phyloP scores from a whole-genome alignment of 2,113 vertebrate genomes.

The Cephalopholis sonnerati region DNA sequence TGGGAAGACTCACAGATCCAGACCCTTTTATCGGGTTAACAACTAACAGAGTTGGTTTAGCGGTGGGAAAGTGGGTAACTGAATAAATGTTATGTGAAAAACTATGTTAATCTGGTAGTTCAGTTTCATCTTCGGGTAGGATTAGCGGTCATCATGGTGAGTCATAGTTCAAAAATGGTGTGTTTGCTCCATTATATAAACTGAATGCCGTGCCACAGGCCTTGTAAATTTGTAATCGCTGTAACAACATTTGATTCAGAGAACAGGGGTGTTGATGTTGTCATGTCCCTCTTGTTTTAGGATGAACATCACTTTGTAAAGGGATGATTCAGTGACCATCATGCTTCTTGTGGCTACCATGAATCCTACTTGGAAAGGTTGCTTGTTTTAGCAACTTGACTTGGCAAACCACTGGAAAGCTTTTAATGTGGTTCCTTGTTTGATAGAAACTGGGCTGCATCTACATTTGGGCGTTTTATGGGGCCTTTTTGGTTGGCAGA shows the following conservation, averaged over 20 bases:
- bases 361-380: conserved; percentile 54
- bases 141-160: conserved; percentile 38
- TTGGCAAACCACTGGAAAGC: conserved; percentile 62
- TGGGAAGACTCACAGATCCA: neutral
- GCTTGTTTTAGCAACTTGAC: conserved; percentile 63
- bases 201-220: conserved; percentile 25
- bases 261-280: conserved; percentile 33
- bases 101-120: conserved; percentile 21
- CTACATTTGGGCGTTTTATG: conserved; percentile 50
- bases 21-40: neutral
- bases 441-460: conserved; percentile 47
- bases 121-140: conserved; percentile 5
- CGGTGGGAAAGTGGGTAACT: conserved; percentile 15
- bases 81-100: conserved; percentile 34
- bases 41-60: conserved; percentile 12
- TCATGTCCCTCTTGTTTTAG: conserved; percentile 29
- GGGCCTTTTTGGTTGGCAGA: conserved; percentile 32
- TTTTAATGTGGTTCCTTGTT: conserved; percentile 65
- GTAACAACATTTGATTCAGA: conserved; percentile 42
- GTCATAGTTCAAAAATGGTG: conserved; percentile 48
- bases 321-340: conserved; percentile 57
- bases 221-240: conserved; percentile 31
- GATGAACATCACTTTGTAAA: conserved; percentile 34
- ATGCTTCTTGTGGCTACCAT: conserved; percentile 48
- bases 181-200: conserved; percentile 25